Conservation (phyloP, 2,797 vertebrate species). For the Chrysocyon brachyurus region DNA sequence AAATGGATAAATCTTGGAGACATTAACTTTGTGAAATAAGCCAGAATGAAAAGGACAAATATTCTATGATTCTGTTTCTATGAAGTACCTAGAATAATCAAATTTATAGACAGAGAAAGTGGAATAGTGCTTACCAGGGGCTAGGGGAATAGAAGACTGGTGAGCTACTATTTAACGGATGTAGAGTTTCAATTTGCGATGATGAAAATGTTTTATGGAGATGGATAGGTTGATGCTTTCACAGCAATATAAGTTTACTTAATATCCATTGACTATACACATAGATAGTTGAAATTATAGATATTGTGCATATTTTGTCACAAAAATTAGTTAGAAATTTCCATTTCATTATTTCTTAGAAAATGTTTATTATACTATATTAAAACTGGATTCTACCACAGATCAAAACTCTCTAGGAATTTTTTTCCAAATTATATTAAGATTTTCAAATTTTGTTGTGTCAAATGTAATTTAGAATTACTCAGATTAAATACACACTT, state of each 20-base stretch:
- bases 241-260: not conserved
- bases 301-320: not conserved
- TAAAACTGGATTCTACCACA: not conserved
- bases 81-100: not conserved
- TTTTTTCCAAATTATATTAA: constrained; percentile 14
- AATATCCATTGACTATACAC: not conserved
- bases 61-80: not conserved
- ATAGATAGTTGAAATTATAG: not conserved
- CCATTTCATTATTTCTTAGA: not conserved
- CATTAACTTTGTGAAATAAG: not conserved
- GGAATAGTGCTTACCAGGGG: not conserved
- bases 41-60: not conserved
- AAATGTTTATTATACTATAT: not conserved
- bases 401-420: not conserved
- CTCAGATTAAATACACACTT: not conserved
- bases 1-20: not conserved
- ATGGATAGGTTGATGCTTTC: not conserved
- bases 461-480: not conserved
- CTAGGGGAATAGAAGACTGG: not conserved
- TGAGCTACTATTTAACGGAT: not conserved
- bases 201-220: not conserved
- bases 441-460: not conserved
- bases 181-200: not conserved
- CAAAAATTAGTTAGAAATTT: not conserved
- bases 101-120: not conserved